A percentile compares a stretch with the other conserved stretches of the same genome.
Evolutionary conservation across 2,113 vertebrate genomes (phyloP).

Genomic region (Pungitius pungitius): DNA sequence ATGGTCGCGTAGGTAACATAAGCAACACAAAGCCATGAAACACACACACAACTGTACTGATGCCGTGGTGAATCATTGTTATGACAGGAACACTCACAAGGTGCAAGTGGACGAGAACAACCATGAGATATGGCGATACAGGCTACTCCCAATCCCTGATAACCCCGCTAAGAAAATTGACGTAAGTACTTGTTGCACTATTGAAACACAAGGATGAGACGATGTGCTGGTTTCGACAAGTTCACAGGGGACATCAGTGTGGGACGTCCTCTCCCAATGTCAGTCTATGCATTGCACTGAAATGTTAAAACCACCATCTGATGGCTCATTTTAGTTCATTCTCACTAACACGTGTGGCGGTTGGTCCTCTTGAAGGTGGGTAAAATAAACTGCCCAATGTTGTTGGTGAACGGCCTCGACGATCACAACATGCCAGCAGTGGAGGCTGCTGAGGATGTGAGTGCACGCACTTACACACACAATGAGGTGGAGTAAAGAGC

Average conservation of each 20-base stretch:
- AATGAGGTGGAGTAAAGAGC: too few species aligned
- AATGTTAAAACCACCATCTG: too few species aligned
- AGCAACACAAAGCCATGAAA: neutral
- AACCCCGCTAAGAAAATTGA: slow-evolving; percentile 43
- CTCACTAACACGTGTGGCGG: too few species aligned
- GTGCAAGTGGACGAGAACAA: slow-evolving; percentile 46
- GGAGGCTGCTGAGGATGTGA: slow-evolving; percentile 72
- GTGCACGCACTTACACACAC: slow-evolving; percentile 8
- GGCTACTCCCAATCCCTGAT: slow-evolving; percentile 29
- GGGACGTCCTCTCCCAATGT: neutral
- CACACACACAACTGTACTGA: neutral
- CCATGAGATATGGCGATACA: slow-evolving; percentile 50
- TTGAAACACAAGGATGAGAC: neutral
- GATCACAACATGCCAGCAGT: slow-evolving; percentile 73
- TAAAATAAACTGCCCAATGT: slow-evolving; percentile 74
- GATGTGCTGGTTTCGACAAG: neutral
- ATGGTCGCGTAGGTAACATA: slow-evolving; percentile 30
- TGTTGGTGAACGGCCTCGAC: slow-evolving; percentile 75
- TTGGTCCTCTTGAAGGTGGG: slow-evolving; percentile 60
- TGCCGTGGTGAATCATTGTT: neutral
- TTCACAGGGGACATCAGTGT: too few species aligned
- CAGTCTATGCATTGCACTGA: neutral
- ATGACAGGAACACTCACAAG: slow-evolving; percentile 27
- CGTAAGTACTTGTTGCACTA: slow-evolving; percentile 28
- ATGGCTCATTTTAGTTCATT: too few species aligned